A percentile compares a stretch with the other conserved stretches of the same genome.
These are phyloP conservation scores for Dermatemys mawii DNA, from an alignment of 2,113 vertebrate species.

Conservation along the genomic window DNA sequence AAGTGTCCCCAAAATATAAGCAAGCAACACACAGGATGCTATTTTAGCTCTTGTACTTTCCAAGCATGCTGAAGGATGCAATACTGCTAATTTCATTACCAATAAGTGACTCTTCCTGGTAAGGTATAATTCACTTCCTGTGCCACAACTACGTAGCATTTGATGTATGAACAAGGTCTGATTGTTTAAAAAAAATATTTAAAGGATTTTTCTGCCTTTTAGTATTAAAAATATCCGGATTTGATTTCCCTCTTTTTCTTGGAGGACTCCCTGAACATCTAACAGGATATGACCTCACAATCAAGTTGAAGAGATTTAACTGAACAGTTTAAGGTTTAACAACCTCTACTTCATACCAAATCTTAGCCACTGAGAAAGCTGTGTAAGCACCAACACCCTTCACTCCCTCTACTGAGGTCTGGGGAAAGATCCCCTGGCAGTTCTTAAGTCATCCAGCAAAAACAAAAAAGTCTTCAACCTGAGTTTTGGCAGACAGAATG, in stretches of 20 bases:
- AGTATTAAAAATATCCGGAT: background rate
- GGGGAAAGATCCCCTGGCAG: slow-evolving; percentile 7
- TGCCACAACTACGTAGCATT: background rate
- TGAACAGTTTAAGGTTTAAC: background rate
- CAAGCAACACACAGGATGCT: too few relatives aligned
- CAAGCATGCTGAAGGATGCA: background rate
- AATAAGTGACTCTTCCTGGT: background rate
- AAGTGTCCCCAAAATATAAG: too few relatives aligned
- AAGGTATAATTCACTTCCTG: background rate
- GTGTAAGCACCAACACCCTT: background rate
- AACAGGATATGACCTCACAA: background rate
- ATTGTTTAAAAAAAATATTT: background rate
- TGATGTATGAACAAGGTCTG: background rate
- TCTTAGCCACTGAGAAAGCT: background rate
- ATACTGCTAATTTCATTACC: background rate
- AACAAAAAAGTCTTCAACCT: background rate
- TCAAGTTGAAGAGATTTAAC: background rate
- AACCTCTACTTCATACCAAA: background rate
- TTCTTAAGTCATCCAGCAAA: slow-evolving; percentile 1
- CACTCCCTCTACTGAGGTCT: background rate
- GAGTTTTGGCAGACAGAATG: background rate
- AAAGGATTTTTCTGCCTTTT: background rate
- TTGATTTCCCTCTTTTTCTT: background rate
- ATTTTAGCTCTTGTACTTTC: too few relatives aligned
- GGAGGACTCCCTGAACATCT: background rate